Conservation (phyloP, 2,113 vertebrate genomes). For the Hylia prasina region DNA sequence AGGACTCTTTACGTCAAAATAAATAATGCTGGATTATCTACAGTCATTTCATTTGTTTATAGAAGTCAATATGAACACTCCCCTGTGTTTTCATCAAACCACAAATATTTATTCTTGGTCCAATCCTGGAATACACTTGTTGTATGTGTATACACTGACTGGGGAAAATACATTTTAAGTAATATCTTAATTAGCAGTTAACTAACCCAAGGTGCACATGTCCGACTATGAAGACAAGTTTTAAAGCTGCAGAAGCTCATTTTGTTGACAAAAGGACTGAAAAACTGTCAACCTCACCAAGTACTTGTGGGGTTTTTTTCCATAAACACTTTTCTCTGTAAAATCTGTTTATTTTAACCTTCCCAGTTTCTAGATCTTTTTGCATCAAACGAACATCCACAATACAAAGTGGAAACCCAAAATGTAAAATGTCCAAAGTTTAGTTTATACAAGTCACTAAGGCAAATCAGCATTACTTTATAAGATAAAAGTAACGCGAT, state of each 20-base stretch:
- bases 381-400: neutral
- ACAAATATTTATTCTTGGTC: slow-evolving; percentile 7
- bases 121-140: neutral
- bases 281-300: neutral
- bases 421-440: neutral
- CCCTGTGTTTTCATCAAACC: neutral
- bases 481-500: neutral
- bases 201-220: neutral
- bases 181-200: neutral
- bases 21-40: neutral
- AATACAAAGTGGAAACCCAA: neutral
- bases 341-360: neutral
- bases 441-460: neutral
- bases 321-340: neutral
- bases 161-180: neutral
- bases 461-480: neutral
- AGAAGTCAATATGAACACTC: neutral
- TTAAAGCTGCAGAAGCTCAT: neutral
- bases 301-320: neutral
- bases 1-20: neutral
- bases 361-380: neutral
- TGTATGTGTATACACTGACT: neutral
- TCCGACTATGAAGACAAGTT: neutral
- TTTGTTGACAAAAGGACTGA: neutral
- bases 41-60: slow-evolving; percentile 8